These are phyloP conservation scores for Cryptoblepharus egeriae DNA, from an alignment of 2,797 vertebrate genomes.

Conservation along the genomic window DNA sequence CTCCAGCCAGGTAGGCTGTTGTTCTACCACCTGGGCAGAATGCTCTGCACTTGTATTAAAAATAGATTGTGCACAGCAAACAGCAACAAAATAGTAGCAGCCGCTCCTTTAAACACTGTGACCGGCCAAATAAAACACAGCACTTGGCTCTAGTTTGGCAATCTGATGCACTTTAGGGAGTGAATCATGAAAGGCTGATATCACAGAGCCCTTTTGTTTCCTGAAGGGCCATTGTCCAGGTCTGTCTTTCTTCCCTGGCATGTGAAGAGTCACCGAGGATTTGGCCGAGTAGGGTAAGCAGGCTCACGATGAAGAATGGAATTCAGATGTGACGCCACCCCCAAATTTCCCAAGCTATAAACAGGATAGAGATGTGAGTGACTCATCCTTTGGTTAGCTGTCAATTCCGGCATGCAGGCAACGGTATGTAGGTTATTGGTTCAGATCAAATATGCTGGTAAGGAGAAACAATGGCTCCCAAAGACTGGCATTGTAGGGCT, in stretches of 20 bases:
- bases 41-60: neutral
- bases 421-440: constrained; percentile 40
- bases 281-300: neutral
- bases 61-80: neutral
- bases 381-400: constrained; percentile 4
- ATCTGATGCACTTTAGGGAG: neutral
- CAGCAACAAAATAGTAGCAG: neutral
- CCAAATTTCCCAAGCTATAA: neutral
- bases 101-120: constrained; percentile 14
- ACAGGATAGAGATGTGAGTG: neutral
- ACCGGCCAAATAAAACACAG: constrained; percentile 16
- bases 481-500: fast-evolving
- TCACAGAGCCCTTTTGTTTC: neutral
- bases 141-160: constrained; percentile 20
- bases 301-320: neutral
- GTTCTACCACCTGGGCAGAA: neutral
- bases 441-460: neutral
- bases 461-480: neutral
- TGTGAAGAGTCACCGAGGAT: neutral
- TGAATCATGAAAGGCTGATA: neutral
- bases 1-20: neutral
- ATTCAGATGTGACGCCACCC: neutral
- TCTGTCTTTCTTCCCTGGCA: neutral
- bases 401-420: constrained; percentile 26
- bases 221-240: neutral